These are phyloP conservation scores for Tipula lateralis DNA, from an alignment of 2,888 invertebrate species.

Conservation along the genomic window DNA sequence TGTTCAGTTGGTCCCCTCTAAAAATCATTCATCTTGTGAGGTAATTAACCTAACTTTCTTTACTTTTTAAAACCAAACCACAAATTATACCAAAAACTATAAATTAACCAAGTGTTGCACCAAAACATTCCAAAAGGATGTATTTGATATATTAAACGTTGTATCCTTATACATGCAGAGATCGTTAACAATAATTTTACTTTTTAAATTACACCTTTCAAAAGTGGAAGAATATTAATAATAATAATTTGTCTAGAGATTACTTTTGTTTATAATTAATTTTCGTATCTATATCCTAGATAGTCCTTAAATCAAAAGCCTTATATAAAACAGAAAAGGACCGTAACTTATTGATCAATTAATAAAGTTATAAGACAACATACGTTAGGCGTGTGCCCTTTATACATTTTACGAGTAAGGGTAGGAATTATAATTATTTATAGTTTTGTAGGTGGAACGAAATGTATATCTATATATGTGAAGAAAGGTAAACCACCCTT, in stretches of 20 bases:
- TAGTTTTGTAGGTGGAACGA: neutral
- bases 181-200: neutral
- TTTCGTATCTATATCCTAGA: neutral
- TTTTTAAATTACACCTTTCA: conserved; percentile 24
- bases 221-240: neutral
- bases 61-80: neutral
- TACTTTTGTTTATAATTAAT: neutral
- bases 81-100: neutral
- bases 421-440: neutral
- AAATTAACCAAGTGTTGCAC: neutral
- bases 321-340: neutral
- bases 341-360: conserved; percentile 19
- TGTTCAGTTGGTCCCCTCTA: too few relatives aligned
- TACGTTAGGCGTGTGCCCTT: conserved; percentile 19
- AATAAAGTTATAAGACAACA: conserved; percentile 19
- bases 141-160: conserved; percentile 14
- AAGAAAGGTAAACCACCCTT: conserved; percentile 13
- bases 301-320: neutral
- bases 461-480: neutral
- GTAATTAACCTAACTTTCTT: neutral
- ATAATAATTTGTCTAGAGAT: neutral
- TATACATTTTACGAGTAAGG: neutral
- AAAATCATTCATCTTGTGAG: neutral
- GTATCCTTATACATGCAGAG: neutral
- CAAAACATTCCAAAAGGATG: neutral